phyloP scores from a whole-genome alignment of 2,113 vertebrate genomes.

The Brachypodius melanocephalos region DNA sequence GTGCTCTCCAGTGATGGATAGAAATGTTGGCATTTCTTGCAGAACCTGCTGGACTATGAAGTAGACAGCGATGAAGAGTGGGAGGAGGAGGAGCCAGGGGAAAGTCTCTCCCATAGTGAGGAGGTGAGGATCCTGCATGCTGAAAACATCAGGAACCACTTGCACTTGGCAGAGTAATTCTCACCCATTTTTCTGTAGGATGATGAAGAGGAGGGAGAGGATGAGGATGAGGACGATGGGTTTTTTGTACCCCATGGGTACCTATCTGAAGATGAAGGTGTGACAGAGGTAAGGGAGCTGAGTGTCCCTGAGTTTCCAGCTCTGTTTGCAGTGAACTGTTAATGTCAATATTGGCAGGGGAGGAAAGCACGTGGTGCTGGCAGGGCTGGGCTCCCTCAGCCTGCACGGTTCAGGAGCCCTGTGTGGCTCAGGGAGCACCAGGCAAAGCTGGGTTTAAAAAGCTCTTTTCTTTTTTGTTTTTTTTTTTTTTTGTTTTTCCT shows the following conservation, averaged over 20 bases:
- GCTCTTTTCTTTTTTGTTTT: not conserved
- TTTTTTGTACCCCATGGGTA: slow-evolving; percentile 99
- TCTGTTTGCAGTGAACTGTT: not conserved
- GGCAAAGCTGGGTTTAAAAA: not conserved
- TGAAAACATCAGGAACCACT: accelerated
- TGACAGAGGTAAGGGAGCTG: slow-evolving; percentile 75
- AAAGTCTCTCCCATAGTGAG: slow-evolving; percentile 95
- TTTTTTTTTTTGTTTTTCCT: not conserved
- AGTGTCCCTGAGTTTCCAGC: not conserved
- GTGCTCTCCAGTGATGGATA: accelerated
- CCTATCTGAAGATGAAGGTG: slow-evolving; percentile 94
- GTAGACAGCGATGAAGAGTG: slow-evolving; percentile 98
- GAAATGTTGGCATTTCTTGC: not conserved
- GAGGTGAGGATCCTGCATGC: slow-evolving; percentile 74
- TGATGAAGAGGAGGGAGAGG: slow-evolving; percentile 90
- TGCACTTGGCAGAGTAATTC: too few species aligned
- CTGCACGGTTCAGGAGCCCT: not conserved
- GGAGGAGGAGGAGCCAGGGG: slow-evolving; percentile 98
- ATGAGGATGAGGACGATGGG: slow-evolving; percentile 92
- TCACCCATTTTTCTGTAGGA: slow-evolving; percentile 70
- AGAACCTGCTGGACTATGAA: slow-evolving; percentile 92
- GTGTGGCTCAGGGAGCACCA: not conserved
- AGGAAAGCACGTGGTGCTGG: not conserved
- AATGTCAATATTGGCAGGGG: not conserved
- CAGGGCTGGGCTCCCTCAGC: not conserved